Evolutionary conservation across 37 sponge, comb jelly and placozoan species (phyloP), one percentile per base, ranked within the genome.

Genomic region (Haliclona indistincta): DNA sequence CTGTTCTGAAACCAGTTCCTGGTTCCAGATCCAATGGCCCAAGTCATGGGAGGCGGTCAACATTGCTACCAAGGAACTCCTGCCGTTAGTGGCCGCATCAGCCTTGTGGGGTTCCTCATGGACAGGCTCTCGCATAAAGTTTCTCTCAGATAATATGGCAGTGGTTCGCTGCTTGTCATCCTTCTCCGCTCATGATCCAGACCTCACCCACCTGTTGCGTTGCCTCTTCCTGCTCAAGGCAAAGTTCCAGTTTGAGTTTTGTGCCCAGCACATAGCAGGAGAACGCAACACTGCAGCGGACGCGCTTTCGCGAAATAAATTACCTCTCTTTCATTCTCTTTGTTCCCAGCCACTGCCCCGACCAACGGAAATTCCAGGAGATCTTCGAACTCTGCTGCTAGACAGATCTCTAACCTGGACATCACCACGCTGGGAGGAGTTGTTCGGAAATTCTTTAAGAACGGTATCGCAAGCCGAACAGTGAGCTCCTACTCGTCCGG

Each of bases 131-230:
- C 34, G 38, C 7, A 65, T 82, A 7, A 7, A n/a, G 25, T 33
- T 66, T 19, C 30, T 22, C 37, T 82, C 67, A 26, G 76, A 73
- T 44, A 82, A 82, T 53, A 38, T 29, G 39, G 73, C 83, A 47
- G 83, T 74, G 19, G 83, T 74, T 3, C 20, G 29, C 10, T 52
- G 67, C 15, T 17, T 82, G 28, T 19, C 38, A 5, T 30, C 44
- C 23, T 23, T 75, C 37, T 73, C 67, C 20, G 47, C 67, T 67
- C 29, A 38, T 26, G 83, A 47, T 36, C 15, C 29, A 22, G 37
- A 37, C 35, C n/a, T 82, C 29, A 82, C 75, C 77, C 84, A 84
- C 41, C 45, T 84, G 43, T 35, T 84, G 54, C 83, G 67, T 10
- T 60, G 56, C 36, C 23, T 82, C 26, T 73, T 62, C 26, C 63